Conservation (phyloP, 1,140 invertebrate genomes). For the Archivesica marissinica region DNA sequence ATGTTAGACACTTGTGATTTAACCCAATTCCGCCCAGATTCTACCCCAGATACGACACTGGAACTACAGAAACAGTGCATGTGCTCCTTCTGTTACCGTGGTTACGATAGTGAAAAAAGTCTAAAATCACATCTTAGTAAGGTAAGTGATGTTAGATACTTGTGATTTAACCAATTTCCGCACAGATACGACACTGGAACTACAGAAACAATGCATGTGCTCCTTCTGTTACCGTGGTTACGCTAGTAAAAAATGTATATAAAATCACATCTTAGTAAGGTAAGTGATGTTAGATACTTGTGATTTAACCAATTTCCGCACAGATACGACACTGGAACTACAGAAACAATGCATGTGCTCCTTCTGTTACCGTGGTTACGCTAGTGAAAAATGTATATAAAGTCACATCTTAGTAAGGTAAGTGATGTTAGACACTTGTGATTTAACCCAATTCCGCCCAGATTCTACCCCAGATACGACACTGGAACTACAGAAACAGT, state of each 20-base stretch:
- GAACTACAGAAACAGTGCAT: slow-evolving; percentile 86
- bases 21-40: no score
- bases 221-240: slow-evolving; percentile 95
- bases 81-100: slow-evolving; percentile 98
- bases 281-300: background rate
- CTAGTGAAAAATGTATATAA: slow-evolving; percentile 63
- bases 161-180: no score
- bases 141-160: background rate
- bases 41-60: no score
- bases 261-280: slow-evolving; percentile 63
- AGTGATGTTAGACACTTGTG: background rate
- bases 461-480: no score
- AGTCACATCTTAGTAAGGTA: slow-evolving; percentile 62
- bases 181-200: no score
- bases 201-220: slow-evolving; percentile 88
- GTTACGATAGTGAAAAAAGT: slow-evolving; percentile 62
- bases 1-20: background rate
- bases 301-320: no score
- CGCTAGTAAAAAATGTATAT: slow-evolving; percentile 61
- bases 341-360: slow-evolving; percentile 89
- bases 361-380: slow-evolving; percentile 94
- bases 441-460: no score
- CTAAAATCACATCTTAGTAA: slow-evolving; percentile 63
- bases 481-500: slow-evolving; percentile 75
- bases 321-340: no score